Percentiles rank a stretch among this genome's conserved stretches.
Conservation (phyloP, 2,113 vertebrate genomes). For the Murina feae region DNA sequence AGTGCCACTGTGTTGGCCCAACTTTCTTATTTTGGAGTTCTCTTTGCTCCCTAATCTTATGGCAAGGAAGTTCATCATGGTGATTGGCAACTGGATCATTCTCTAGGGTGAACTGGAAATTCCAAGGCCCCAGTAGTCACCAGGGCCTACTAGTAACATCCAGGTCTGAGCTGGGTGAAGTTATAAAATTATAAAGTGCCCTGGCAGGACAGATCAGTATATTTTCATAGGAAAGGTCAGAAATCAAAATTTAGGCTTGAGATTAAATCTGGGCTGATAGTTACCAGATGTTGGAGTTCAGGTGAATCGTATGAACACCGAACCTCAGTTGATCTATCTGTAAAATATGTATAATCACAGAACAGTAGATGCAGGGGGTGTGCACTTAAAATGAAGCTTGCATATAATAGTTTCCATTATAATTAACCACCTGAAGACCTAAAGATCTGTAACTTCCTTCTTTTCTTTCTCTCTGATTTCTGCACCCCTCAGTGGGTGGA, state of each 20-base stretch:
- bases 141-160: neutral
- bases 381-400: neutral
- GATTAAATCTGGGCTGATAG: neutral
- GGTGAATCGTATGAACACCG: neutral
- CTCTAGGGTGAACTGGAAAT: neutral
- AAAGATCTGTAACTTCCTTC: neutral
- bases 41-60: neutral
- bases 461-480: neutral
- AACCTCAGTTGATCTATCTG: neutral
- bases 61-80: neutral
- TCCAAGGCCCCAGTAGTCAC: neutral
- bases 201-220: neutral
- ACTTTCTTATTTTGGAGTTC: neutral
- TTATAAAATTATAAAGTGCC: neutral
- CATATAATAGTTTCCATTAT: neutral
- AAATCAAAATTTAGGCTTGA: neutral
- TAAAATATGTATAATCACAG: neutral
- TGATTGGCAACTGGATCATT: neutral
- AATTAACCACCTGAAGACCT: neutral
- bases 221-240: neutral
- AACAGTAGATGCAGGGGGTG: neutral
- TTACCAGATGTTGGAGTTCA: neutral
- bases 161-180: neutral
- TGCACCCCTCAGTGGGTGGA: neutral
- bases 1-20: neutral